Conservation (phyloP, 2,888 invertebrate genomes). For the Plemyria rubiginata region DNA sequence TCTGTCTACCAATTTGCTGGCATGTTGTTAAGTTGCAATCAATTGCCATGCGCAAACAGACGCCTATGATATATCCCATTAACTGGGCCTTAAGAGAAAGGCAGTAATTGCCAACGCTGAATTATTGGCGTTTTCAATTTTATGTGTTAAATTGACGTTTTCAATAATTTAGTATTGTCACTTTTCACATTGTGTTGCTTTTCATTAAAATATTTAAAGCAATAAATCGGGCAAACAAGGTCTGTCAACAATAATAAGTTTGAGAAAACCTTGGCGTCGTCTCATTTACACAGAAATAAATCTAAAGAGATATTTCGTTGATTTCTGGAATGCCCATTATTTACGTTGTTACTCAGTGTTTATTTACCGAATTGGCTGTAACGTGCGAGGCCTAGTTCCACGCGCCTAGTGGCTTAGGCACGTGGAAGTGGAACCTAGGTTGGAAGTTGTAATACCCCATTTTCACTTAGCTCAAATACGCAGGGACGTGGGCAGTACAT, state of each 20-base stretch:
- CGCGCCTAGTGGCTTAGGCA: too few species aligned
- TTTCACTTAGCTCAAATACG: too few species aligned
- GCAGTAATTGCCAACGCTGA: slow-evolving; percentile 55
- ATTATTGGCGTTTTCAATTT: slow-evolving; percentile 36
- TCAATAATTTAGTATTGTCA: slow-evolving; percentile 7
- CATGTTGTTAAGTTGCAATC: slow-evolving; percentile 84
- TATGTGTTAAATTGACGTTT: slow-evolving; percentile 25
- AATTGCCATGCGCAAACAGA: slow-evolving; percentile 85
- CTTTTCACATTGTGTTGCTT: slow-evolving; percentile 2
- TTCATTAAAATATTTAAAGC: slow-evolving; percentile 16
- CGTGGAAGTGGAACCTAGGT: too few species aligned
- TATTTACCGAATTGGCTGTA: too few species aligned
- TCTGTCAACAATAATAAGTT: slow-evolving; percentile 6
- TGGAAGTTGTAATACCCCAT: too few species aligned
- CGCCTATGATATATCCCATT: slow-evolving; percentile 86
- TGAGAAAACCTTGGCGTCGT: background rate
- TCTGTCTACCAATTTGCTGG: slow-evolving; percentile 77
- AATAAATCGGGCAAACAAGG: slow-evolving; percentile 10
- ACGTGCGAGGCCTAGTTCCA: too few species aligned
- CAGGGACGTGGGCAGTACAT: too few species aligned
- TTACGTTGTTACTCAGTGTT: too few species aligned
- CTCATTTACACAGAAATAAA: slow-evolving; percentile 1
- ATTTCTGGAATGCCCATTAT: too few species aligned
- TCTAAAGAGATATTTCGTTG: background rate
- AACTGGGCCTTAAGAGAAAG: slow-evolving; percentile 61